These are phyloP conservation scores for Azemiops feae DNA, from an alignment of 2,113 vertebrate species.

Conservation along the genomic window DNA sequence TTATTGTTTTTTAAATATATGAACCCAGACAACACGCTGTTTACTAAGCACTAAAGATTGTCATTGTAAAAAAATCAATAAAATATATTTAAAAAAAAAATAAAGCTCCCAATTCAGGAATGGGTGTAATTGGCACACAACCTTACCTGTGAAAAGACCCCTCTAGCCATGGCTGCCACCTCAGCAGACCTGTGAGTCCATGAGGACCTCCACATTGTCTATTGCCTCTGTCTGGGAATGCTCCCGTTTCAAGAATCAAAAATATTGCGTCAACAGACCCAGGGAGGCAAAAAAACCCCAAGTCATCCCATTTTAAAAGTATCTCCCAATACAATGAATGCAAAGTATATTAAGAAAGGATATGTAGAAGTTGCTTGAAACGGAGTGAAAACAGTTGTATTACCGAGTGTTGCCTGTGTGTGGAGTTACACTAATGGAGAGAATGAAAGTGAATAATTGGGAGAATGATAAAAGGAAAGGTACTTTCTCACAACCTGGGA, in stretches of 20 bases:
- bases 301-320: not conserved
- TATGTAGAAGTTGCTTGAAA: not conserved
- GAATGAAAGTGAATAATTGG: not conserved
- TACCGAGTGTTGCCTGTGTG: not conserved
- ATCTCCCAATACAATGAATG: not conserved
- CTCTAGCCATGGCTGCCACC: not conserved
- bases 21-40: no score
- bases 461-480: not conserved
- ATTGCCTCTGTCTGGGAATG: not conserved
- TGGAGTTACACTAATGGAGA: not conserved
- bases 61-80: no score
- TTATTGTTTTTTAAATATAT: no score
- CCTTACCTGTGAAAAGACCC: not conserved
- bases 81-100: no score
- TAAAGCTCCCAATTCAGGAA: not conserved
- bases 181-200: not conserved
- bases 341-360: not conserved
- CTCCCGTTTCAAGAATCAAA: not conserved
- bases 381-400: not conserved
- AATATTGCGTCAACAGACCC: not conserved
- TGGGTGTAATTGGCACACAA: not conserved
- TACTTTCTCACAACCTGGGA: not conserved
- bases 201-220: not conserved
- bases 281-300: not conserved
- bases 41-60: no score